Evolutionary conservation across 1,140 invertebrate genomes (phyloP).

Genomic region (Rhynchophorus ferrugineus): DNA sequence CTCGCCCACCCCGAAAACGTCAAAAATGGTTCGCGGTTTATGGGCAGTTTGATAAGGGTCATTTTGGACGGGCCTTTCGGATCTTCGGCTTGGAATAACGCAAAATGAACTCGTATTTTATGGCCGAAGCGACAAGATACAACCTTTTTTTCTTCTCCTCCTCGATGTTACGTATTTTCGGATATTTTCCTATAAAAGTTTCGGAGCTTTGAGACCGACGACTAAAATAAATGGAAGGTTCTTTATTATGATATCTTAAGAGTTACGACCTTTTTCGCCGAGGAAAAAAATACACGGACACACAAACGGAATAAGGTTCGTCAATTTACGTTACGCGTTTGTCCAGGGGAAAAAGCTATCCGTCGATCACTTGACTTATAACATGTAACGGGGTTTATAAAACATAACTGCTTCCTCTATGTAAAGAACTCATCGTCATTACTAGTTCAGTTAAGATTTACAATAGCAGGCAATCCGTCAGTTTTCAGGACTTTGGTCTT

Average conservation of each 20-base stretch:
- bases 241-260: background rate
- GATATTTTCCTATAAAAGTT: background rate
- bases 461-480: too few relatives aligned
- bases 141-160: constrained; percentile 2
- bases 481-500: too few relatives aligned
- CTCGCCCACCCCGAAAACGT: background rate
- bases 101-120: constrained; percentile 6
- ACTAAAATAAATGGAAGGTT: background rate
- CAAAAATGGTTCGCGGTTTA: constrained; percentile 4
- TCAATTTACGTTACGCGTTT: background rate
- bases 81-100: background rate
- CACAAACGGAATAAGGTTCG: background rate
- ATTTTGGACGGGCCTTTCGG: background rate
- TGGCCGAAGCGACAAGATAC: background rate
- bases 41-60: constrained; percentile 4
- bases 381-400: too few relatives aligned
- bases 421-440: too few relatives aligned
- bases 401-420: too few relatives aligned
- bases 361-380: too few relatives aligned
- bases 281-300: too few relatives aligned
- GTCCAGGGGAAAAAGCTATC: too few relatives aligned
- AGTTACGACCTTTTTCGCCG: background rate
- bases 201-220: background rate
- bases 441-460: too few relatives aligned
- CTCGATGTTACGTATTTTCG: background rate